These are phyloP conservation scores for Mimumesa dahlbomi DNA, from an alignment of 2,888 invertebrate genomes.

Conservation along the genomic window DNA sequence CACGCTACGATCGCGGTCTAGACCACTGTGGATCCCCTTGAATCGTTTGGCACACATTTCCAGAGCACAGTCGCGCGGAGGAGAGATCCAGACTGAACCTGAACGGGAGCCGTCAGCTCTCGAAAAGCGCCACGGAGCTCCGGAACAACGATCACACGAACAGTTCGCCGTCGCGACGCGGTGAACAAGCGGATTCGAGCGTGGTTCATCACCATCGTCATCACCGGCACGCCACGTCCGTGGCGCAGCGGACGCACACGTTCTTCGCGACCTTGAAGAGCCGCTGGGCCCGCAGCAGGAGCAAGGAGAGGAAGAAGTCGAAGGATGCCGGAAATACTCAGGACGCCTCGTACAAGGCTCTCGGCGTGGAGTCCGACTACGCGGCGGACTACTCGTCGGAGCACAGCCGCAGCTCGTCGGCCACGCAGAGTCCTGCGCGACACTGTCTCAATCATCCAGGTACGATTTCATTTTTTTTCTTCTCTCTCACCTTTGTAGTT, in stretches of 20 bases:
- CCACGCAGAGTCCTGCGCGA: conserved; percentile 88
- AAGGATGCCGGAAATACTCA: conserved; percentile 81
- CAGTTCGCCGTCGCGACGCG: conserved; percentile 80
- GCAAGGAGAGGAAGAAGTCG: conserved; percentile 86
- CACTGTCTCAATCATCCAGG: conserved; percentile 85
- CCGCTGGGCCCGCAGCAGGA: conserved; percentile 89
- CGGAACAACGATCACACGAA: conserved; percentile 82
- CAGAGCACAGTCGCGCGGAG: conserved; percentile 63
- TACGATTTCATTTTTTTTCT: conserved; percentile 46
- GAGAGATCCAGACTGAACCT: conserved; percentile 75
- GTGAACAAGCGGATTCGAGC: conserved; percentile 75
- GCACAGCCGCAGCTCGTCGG: conserved; percentile 85
- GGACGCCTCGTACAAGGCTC: conserved; percentile 78
- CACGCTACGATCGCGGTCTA: too few relatives aligned
- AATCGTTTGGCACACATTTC: too few relatives aligned
- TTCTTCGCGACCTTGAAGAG: conserved; percentile 92
- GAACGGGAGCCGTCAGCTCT: conserved; percentile 85
- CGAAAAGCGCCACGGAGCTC: conserved; percentile 91
- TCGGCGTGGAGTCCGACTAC: conserved; percentile 82
- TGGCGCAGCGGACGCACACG: conserved; percentile 90
- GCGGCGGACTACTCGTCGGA: conserved; percentile 92
- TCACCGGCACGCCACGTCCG: conserved; percentile 85
- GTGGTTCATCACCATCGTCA: conserved; percentile 70
- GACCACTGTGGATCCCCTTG: too few relatives aligned
- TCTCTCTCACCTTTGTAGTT: too few relatives aligned